These are phyloP conservation scores for Drosophila anomelani DNA, from an alignment of 2,888 invertebrate species.

Conservation along the genomic window DNA sequence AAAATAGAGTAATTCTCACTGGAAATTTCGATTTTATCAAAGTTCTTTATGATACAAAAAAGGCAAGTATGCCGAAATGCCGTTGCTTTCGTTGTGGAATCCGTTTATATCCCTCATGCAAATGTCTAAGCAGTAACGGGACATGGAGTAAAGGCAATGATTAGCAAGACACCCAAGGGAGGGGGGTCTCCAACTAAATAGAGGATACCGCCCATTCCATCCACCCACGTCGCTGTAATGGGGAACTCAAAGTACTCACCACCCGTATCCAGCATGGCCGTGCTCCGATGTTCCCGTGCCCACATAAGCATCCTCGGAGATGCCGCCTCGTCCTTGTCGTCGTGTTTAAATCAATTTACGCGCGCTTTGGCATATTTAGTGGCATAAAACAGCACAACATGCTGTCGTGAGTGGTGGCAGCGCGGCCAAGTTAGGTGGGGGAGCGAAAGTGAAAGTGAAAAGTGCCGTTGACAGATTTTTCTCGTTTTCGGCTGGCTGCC, in stretches of 20 bases:
- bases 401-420: conserved; percentile 22
- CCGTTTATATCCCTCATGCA: conserved; percentile 29
- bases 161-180: conserved; percentile 34
- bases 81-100: conserved; percentile 27
- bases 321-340: conserved; percentile 50
- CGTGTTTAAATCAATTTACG: conserved; percentile 77
- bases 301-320: conserved; percentile 34
- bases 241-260: conserved; percentile 24
- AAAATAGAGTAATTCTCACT: background rate
- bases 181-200: conserved; percentile 19
- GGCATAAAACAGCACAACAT: conserved; percentile 55
- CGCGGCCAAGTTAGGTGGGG: background rate
- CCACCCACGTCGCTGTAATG: background rate
- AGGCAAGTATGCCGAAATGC: conserved; percentile 15
- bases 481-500: conserved; percentile 67
- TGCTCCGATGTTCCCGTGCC: conserved; percentile 22
- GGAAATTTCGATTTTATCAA: conserved; percentile 2
- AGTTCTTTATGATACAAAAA: conserved; percentile 17
- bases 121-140: conserved; percentile 42
- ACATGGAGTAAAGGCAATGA: conserved; percentile 18
- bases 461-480: conserved; percentile 74
- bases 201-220: background rate
- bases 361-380: conserved; percentile 73
- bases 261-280: conserved; percentile 15
- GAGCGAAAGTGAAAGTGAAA: conserved; percentile 57